Evolutionary conservation across 2,113 vertebrate species (phyloP), one percentile per base, ranked within the genome.

Genomic region (Alectura lathami): DNA sequence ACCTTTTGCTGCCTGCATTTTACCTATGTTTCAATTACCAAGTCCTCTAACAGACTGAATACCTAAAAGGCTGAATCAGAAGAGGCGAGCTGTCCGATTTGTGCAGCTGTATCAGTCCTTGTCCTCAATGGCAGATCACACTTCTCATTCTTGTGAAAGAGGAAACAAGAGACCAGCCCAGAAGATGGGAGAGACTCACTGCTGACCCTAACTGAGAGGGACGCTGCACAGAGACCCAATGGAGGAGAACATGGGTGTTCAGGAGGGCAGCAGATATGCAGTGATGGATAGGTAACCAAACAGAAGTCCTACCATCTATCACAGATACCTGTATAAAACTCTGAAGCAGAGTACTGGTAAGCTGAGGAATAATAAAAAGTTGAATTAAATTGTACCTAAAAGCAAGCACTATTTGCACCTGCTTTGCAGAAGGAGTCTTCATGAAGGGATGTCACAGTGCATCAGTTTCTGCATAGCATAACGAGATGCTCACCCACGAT

Each of bases 361-460:
- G 17, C 53, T 67, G 91, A 94, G 54, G 56, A 91, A 70, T 53
- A 94, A 79, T 64, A 21, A 6, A 81, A 91, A 91, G 77, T 7
- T 75, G 83, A 77, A 89, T 69, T 57, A 59, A 93, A 38, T 24
- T 82, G 70, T n/a, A 18, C 6, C 75, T 81, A 36, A 59, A 81
- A 88, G 68, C 69, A 87, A 91, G 57, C 74, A 85, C 60, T 63
- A 47, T 45, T 43, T 75, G 67, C 56, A 89, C 40, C 75, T 23
- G 40, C 45, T 81, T 92, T 90, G 62, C 36, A 75, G 62, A 17
- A 76, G 42, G 59, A 83, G n/a, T 40, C 76, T 70, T 53, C 76
- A 47, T 27, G 15, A 18, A 59, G n/a, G 38, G 30, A 66, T 24
- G n/a, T 17, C 51, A 23, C 8, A 38, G 7, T 30, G 11, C 21